These are phyloP conservation scores for Periplaneta americana DNA, from an alignment of 1,140 invertebrate species.

Conservation along the genomic window DNA sequence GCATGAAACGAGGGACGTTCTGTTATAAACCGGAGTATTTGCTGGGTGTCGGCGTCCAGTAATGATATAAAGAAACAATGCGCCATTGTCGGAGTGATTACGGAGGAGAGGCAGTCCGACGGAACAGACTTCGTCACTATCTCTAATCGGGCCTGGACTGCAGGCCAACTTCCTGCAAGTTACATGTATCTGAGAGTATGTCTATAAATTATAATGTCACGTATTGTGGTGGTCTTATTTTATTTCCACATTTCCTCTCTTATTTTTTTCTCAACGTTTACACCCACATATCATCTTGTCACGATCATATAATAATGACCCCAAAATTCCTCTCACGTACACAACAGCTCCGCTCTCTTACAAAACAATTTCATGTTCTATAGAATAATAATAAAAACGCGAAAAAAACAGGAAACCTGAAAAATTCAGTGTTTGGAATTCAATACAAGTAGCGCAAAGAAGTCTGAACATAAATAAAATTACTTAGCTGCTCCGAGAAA, in stretches of 20 bases:
- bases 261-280: too few species aligned
- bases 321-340: not conserved
- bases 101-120: not conserved
- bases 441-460: not conserved
- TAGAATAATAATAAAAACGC: not conserved
- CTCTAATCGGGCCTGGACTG: not conserved
- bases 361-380: not conserved
- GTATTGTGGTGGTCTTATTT: not conserved
- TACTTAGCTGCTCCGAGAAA: not conserved
- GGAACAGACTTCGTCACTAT: not conserved
- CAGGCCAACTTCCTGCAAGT: not conserved
- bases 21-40: too few species aligned
- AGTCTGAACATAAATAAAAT: not conserved
- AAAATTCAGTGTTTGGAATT: not conserved
- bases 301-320: not conserved
- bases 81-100: not conserved
- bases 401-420: not conserved
- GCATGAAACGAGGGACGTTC: too few species aligned
- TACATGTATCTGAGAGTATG: not conserved
- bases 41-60: too few species aligned
- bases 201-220: not conserved
- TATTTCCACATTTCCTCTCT: not conserved
- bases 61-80: not conserved
- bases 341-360: not conserved
- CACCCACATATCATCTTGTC: not conserved